phyloP scores from a whole-genome alignment of 2,888 invertebrate species.

The Mamestra brassicae region DNA sequence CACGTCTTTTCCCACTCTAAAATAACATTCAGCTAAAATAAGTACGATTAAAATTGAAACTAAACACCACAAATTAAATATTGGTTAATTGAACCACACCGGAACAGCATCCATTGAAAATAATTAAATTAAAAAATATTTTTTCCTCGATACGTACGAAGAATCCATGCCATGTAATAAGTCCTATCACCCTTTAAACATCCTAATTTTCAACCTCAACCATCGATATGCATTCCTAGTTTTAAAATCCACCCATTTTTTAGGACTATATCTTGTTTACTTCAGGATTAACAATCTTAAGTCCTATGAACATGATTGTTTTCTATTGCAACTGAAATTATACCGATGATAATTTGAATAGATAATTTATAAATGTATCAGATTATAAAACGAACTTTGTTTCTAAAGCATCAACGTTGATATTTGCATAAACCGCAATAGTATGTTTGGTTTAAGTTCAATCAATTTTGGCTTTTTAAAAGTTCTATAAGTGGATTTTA shows the following conservation, averaged over 20 bases:
- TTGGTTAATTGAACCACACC: neutral
- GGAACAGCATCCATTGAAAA: neutral
- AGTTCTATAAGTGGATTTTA: neutral
- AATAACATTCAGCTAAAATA: conserved; percentile 35
- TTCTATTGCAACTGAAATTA: neutral
- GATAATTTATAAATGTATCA: neutral
- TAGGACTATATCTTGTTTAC: neutral
- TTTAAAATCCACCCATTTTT: neutral
- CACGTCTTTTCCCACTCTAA: neutral
- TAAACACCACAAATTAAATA: conserved; percentile 5
- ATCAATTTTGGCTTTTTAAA: neutral
- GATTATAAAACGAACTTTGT: conserved; percentile 3
- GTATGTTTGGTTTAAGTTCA: neutral
- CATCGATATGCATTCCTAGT: neutral
- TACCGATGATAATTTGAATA: neutral
- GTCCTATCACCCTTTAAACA: neutral
- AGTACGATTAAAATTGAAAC: conserved; percentile 37
- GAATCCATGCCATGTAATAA: neutral
- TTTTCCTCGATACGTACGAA: neutral
- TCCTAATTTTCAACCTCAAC: neutral
- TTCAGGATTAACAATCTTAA: conserved; percentile 2
- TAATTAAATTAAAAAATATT: neutral
- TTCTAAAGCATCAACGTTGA: neutral
- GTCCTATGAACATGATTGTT: neutral
- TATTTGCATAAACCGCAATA: neutral